Evolutionary conservation across 1,140 invertebrate genomes (phyloP).

Genomic region (Neodiprion fabricii): DNA sequence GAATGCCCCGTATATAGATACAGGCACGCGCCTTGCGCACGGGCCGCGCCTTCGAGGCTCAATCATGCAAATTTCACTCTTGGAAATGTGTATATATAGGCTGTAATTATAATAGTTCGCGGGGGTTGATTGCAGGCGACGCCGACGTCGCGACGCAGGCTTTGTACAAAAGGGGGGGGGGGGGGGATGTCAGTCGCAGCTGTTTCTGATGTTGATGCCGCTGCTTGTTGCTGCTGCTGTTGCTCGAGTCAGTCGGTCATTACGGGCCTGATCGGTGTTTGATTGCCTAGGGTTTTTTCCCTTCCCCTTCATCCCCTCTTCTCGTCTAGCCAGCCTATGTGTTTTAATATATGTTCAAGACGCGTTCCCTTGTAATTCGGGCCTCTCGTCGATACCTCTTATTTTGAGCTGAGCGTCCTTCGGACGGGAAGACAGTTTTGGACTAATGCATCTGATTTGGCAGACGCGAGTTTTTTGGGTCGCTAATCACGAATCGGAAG

Average conservation of each 20-base stretch:
- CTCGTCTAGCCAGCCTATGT: neutral
- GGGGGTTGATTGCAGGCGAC: neutral
- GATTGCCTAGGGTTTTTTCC: conserved; percentile 20
- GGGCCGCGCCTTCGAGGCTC: neutral
- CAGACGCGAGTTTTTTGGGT: no score
- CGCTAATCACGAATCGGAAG: no score
- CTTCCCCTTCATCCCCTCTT: neutral
- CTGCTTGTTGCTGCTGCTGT: neutral
- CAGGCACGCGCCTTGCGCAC: no score
- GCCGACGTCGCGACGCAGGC: neutral
- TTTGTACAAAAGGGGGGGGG: neutral
- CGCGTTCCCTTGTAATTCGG: conserved; percentile 19
- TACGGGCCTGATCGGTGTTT: conserved; percentile 38
- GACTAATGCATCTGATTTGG: no score
- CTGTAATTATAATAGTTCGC: conserved; percentile 11
- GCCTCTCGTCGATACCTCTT: conserved; percentile 1
- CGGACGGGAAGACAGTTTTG: neutral
- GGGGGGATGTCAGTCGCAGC: conserved; percentile 44
- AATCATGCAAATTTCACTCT: conserved; percentile 15
- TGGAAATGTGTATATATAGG: neutral
- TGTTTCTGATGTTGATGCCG: conserved; percentile 30
- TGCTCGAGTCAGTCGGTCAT: conserved; percentile 35
- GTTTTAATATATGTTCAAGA: no score
- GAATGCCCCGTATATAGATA: neutral
- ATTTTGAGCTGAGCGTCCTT: neutral